A percentile compares a stretch with the other conserved stretches of the same genome.
Evolutionary conservation across 2,113 vertebrate genomes (phyloP).

Genomic region (Meleagris gallopavo): DNA sequence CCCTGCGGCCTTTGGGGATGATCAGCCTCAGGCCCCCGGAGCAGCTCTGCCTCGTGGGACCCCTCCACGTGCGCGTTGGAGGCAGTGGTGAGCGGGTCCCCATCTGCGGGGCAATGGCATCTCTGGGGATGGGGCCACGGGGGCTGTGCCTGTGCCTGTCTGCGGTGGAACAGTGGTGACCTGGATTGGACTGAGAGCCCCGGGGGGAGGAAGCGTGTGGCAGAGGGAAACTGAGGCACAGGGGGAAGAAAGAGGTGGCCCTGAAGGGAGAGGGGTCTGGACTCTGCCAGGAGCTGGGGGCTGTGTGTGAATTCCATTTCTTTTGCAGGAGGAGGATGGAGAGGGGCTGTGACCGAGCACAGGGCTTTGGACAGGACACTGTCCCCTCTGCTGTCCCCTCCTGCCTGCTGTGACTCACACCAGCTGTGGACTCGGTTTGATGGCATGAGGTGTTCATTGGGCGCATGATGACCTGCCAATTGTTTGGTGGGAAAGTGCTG

Average conservation of each 20-base stretch:
- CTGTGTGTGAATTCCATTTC: not conserved
- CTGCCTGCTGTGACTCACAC: rapidly evolving
- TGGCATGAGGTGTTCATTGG: not conserved
- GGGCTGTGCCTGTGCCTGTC: not conserved
- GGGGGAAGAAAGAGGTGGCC: not conserved
- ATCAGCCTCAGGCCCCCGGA: not conserved
- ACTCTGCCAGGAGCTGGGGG: not conserved
- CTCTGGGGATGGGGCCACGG: not conserved
- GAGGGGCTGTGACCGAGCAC: not conserved
- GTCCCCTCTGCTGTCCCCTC: rapidly evolving
- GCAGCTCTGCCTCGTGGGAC: not conserved
- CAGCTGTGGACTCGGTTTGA: rapidly evolving
- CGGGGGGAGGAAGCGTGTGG: not conserved
- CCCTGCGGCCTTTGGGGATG: not conserved
- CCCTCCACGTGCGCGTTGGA: not conserved
- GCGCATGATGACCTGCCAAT: not conserved
- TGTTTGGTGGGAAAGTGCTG: rapidly evolving
- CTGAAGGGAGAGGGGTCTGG: not conserved
- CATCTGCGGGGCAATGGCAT: not conserved
- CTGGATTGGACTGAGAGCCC: rapidly evolving
- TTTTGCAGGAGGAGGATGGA: not conserved
- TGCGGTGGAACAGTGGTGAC: rapidly evolving
- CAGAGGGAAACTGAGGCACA: not conserved
- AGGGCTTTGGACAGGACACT: not conserved
- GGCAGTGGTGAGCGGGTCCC: not conserved